Evolutionary conservation across 2,888 invertebrate genomes (phyloP).

Genomic region (Drosophila stalkeri): DNA sequence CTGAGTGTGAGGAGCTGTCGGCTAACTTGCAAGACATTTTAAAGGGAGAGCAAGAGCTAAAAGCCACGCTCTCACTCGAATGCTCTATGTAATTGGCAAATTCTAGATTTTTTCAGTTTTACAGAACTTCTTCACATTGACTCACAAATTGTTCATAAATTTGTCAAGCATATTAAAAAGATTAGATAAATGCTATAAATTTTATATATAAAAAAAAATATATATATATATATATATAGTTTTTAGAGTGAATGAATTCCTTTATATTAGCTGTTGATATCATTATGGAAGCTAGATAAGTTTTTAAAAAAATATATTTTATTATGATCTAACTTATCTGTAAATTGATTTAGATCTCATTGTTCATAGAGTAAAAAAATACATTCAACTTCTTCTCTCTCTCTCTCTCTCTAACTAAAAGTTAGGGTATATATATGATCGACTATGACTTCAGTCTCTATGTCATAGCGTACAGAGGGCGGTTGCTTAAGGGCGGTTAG

Average conservation of each 20-base stretch:
- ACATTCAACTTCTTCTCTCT: not conserved
- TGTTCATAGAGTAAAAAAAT: not conserved
- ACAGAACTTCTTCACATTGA: not conserved
- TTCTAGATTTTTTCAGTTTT: not conserved
- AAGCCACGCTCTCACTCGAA: slow-evolving; percentile 3
- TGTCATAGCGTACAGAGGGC: not conserved
- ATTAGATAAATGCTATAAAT: slow-evolving; percentile 2
- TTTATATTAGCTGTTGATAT: slow-evolving; percentile 6
- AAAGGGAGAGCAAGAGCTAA: not conserved
- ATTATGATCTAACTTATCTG: not conserved
- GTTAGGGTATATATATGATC: slow-evolving; percentile 18
- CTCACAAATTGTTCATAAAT: slow-evolving; percentile 7
- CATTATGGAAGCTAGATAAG: not conserved
- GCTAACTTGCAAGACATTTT: slow-evolving; percentile 23
- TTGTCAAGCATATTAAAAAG: not conserved
- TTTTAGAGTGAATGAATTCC: not conserved
- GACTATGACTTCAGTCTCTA: not conserved
- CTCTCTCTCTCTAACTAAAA: not conserved
- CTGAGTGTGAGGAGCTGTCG: slow-evolving; percentile 10
- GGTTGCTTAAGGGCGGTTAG: not conserved
- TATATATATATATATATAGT: not conserved
- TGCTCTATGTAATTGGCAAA: slow-evolving; percentile 1
- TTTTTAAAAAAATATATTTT: not conserved
- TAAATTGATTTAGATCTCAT: no score
- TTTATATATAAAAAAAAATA: not conserved